Evolutionary conservation across 92 coral and sea anemone genomes (phyloP).

Genomic region (Phenganax marumi): DNA sequence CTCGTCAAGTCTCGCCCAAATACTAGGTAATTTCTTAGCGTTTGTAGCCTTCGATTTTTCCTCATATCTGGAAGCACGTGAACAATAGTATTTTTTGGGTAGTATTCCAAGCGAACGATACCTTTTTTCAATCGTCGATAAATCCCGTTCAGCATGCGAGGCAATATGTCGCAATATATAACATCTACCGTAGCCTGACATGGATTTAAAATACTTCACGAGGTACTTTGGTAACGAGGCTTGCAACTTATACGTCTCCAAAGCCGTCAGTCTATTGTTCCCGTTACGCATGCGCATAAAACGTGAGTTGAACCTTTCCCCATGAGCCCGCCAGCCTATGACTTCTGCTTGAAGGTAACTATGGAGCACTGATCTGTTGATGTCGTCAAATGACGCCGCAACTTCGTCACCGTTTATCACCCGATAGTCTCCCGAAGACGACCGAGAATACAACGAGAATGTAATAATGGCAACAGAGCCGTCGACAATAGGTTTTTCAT

Average conservation of each 20-base stretch:
- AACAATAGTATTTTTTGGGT: slow-evolving; percentile 71
- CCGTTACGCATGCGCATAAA: slow-evolving; percentile 4
- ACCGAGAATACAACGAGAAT: slow-evolving; percentile 14
- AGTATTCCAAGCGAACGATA: slow-evolving; percentile 54
- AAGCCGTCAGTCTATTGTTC: slow-evolving; percentile 31
- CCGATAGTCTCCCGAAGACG: slow-evolving; percentile 24
- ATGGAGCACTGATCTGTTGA: slow-evolving; percentile 32
- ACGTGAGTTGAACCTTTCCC: neutral
- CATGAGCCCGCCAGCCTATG: slow-evolving; percentile 27
- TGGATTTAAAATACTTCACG: slow-evolving; percentile 57
- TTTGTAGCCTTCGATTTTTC: neutral
- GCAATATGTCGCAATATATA: slow-evolving; percentile 68
- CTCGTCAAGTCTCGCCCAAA: slow-evolving; percentile 5
- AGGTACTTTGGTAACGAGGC: slow-evolving; percentile 67
- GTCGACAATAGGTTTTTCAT: neutral
- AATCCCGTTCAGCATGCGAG: slow-evolving; percentile 44
- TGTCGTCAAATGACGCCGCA: slow-evolving; percentile 53
- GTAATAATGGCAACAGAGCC: slow-evolving; percentile 13
- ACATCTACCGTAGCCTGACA: slow-evolving; percentile 60
- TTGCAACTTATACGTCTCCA: slow-evolving; percentile 45
- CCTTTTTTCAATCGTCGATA: slow-evolving; percentile 60
- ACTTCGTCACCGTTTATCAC: slow-evolving; percentile 48
- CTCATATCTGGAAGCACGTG: neutral
- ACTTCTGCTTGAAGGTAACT: slow-evolving; percentile 62
- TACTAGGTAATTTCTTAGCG: neutral